These are phyloP conservation scores for Apodemia duryi DNA, from an alignment of 2,888 invertebrate genomes.

Conservation along the genomic window DNA sequence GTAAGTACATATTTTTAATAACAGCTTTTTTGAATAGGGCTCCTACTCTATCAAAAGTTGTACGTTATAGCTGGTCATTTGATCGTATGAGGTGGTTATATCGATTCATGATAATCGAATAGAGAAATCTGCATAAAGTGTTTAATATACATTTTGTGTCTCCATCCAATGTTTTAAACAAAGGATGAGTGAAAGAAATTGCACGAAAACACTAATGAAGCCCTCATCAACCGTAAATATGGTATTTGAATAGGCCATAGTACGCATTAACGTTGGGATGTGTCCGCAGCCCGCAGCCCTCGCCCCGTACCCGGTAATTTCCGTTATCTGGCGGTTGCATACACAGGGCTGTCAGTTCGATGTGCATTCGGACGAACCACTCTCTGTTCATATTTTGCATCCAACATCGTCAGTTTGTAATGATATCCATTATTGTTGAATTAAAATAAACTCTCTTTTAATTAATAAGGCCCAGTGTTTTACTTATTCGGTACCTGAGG, in stretches of 20 bases:
- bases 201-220: conserved; percentile 31
- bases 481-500: no score
- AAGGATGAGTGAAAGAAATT: not conserved
- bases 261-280: conserved; percentile 32
- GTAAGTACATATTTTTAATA: no score
- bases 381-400: not conserved
- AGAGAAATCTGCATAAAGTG: no score
- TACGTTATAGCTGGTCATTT: no score
- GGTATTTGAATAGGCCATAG: conserved; percentile 33
- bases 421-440: not conserved
- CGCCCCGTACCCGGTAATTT: conserved; percentile 39
- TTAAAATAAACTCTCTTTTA: not conserved
- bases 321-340: conserved; percentile 36
- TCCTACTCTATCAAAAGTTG: no score
- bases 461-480: no score
- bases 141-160: no score
- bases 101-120: no score
- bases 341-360: conserved; percentile 10
- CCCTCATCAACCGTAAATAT: conserved; percentile 38
- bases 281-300: conserved; percentile 31
- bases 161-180: not conserved
- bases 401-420: not conserved
- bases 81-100: no score
- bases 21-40: no score
- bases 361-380: not conserved